Evolutionary conservation across 2,888 invertebrate species (phyloP), one percentile per base, ranked within the genome.

Genomic region (Zeuzera pyrina): DNA sequence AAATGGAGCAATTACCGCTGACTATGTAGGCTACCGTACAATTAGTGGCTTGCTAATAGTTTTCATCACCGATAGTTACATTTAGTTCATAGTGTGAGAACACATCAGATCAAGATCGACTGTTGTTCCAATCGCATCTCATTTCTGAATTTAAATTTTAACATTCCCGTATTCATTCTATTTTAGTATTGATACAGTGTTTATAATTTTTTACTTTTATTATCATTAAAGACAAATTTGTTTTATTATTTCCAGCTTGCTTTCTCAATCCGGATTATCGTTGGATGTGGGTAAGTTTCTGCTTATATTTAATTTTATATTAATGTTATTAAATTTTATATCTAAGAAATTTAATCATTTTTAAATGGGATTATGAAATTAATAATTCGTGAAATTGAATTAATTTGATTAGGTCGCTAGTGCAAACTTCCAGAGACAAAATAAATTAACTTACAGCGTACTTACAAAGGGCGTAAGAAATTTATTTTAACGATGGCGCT

Each of bases 1-100:
- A 83, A 81, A 83, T 83, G 76, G 79, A 57, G 63, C 83, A 83
- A 83, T 83, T 83, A 83, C 79, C 79, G 73, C 57, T 52, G 61
- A 46, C 60, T 68, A 81, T 81, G 81, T 79, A 79, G 79, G 79
- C 77, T 78, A 67, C 68, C 52, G 67, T 60, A 69, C 79, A 83
- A 81, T 83, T 83, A 83, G 81, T 77, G 58, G 59, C 53, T 54
- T 62, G 78, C 81, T 81, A 81, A 81, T 77, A 74, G 73, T 76
- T 81, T 79, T 76, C 79, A 83, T 81, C 77, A 77, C 67, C 74
- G 63, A 71, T 68, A 69, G 70, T 66, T 67, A 58, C 62, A 59
- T 64, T 57, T 65, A 60, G 52, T 59, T 42, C 61, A 44, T 43
- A 47, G 58, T 55, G 55, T 57, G 54, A 47, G 59, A 66, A 51